A percentile compares a stretch with the other conserved stretches of the same genome.
These are phyloP conservation scores for Dendrolimus punctatus DNA, from an alignment of 1,140 invertebrate species.

Conservation along the genomic window DNA sequence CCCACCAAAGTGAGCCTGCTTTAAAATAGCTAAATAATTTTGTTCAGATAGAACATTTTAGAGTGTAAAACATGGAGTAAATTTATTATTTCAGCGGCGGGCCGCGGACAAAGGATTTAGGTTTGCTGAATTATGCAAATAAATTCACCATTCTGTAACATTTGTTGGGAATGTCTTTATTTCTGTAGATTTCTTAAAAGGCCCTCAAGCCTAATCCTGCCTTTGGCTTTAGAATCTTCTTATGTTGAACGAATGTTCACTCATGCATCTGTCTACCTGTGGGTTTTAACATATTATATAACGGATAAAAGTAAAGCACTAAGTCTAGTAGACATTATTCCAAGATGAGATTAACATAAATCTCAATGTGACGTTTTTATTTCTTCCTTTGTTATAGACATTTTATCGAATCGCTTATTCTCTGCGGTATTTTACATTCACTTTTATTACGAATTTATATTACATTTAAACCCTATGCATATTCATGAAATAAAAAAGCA, in stretches of 20 bases:
- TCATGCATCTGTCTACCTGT: slow-evolving; percentile 29
- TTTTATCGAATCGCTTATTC: slow-evolving; percentile 10
- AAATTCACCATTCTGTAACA: slow-evolving; percentile 68
- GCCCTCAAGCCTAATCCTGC: slow-evolving; percentile 49
- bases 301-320: slow-evolving; percentile 19
- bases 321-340: slow-evolving; percentile 17
- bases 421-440: neutral
- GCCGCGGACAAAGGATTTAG: slow-evolving; percentile 63
- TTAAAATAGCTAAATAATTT: slow-evolving; percentile 58
- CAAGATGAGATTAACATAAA: slow-evolving; percentile 20
- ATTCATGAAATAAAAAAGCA: too few relatives aligned
- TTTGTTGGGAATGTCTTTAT: slow-evolving; percentile 69
- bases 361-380: slow-evolving; percentile 14
- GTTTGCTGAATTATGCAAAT: slow-evolving; percentile 67
- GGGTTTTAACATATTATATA: slow-evolving; percentile 25
- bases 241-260: slow-evolving; percentile 30
- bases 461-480: too few relatives aligned
- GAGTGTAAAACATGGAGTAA: slow-evolving; percentile 57
- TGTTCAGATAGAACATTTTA: slow-evolving; percentile 51
- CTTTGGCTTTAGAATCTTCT: slow-evolving; percentile 50
- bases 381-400: slow-evolving; percentile 12
- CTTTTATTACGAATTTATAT: too few relatives aligned
- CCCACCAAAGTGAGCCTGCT: slow-evolving; percentile 20
- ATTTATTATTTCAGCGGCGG: slow-evolving; percentile 64
- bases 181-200: slow-evolving; percentile 63